Conservation (phyloP, 2,888 invertebrate species). For the Mythimna impura region DNA sequence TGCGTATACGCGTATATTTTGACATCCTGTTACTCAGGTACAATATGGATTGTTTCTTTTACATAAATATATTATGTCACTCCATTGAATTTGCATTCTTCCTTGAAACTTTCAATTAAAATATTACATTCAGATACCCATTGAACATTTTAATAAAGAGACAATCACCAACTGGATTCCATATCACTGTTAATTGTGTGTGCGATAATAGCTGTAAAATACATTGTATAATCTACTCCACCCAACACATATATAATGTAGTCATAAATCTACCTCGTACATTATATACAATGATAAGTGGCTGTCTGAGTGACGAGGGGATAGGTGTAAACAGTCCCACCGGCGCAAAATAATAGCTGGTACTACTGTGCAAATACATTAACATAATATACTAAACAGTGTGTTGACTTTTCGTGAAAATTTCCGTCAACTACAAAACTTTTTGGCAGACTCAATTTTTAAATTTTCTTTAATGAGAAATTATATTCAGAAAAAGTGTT, state of each 20-base stretch:
- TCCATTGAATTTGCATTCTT: neutral
- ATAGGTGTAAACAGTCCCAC: conserved; percentile 47
- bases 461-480: neutral
- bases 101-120: conserved; percentile 1
- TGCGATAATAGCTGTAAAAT: conserved; percentile 49
- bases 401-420: conserved; percentile 14
- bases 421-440: conserved; percentile 41
- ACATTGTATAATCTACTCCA: conserved; percentile 47
- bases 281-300: conserved; percentile 42
- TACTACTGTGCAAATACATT: conserved; percentile 35
- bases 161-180: conserved; percentile 51
- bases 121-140: neutral
- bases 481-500: conserved; percentile 12
- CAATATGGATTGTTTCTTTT: neutral
- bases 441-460: conserved; percentile 47
- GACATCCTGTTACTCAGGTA: neutral
- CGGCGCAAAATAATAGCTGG: conserved; percentile 32
- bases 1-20: neutral
- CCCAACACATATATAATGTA: conserved; percentile 15
- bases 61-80: neutral
- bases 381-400: conserved; percentile 52
- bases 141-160: conserved; percentile 15
- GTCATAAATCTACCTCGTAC: conserved; percentile 27
- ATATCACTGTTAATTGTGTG: conserved; percentile 58
- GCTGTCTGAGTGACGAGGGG: conserved; percentile 31